Evolutionary conservation across 2,113 vertebrate genomes (phyloP).

Genomic region (Elaphurus davidianus): DNA sequence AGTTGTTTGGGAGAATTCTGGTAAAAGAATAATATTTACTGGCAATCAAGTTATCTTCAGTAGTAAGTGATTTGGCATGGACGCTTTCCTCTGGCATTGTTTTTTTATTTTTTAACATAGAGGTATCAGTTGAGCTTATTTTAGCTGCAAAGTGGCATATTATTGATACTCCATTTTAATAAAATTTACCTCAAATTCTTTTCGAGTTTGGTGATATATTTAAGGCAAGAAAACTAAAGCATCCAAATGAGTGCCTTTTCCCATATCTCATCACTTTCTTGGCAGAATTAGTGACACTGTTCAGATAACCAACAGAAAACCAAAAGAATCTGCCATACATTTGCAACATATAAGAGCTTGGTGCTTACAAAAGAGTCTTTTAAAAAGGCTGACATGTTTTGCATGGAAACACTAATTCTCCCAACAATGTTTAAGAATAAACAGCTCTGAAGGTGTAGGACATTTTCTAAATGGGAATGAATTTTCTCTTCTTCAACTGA

Average conservation of each 20-base stretch:
- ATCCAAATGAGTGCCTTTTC: slow-evolving; percentile 51
- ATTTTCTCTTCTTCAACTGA: slow-evolving; percentile 40
- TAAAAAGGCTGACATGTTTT: neutral
- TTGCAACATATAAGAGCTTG: neutral
- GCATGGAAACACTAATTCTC: neutral
- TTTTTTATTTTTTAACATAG: slow-evolving; percentile 55
- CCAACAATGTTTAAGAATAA: slow-evolving; percentile 43
- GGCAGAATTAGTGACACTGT: slow-evolving; percentile 5
- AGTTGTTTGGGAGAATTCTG: neutral
- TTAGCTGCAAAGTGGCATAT: slow-evolving; percentile 73
- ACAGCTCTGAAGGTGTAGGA: slow-evolving; percentile 13
- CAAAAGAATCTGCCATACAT: neutral
- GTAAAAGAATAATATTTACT: neutral
- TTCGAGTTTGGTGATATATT: slow-evolving; percentile 59
- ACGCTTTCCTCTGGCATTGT: neutral
- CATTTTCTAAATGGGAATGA: slow-evolving; percentile 27
- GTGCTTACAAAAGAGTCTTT: neutral
- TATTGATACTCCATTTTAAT: slow-evolving; percentile 51
- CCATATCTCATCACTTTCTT: slow-evolving; percentile 40
- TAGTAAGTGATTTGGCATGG: neutral
- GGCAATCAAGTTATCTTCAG: neutral
- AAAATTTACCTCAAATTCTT: slow-evolving; percentile 49
- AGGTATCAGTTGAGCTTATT: slow-evolving; percentile 73
- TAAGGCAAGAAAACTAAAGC: slow-evolving; percentile 56
- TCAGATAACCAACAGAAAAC: neutral